Percentiles rank a stretch among this genome's conserved stretches.
These are phyloP conservation scores for Plecotus auritus DNA, from an alignment of 2,113 vertebrate species.

Conservation along the genomic window DNA sequence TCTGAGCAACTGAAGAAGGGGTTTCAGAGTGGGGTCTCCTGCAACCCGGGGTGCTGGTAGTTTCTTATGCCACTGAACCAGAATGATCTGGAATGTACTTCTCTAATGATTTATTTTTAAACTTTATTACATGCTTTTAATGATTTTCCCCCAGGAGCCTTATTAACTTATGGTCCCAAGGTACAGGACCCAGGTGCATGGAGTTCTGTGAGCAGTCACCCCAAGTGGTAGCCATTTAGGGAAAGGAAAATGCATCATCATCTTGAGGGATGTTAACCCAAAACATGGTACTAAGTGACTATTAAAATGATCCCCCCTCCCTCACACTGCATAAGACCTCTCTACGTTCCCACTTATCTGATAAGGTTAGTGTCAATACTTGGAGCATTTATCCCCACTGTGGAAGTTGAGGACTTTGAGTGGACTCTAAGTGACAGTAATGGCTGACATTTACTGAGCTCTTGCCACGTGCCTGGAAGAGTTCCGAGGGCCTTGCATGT, in stretches of 20 bases:
- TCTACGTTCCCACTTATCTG: neutral
- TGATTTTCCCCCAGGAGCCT: neutral
- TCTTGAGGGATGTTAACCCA: neutral
- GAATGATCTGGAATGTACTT: neutral
- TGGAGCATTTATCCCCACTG: neutral
- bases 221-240: neutral
- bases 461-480: neutral
- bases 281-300: neutral
- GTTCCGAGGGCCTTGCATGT: fast-evolving
- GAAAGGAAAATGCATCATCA: no score
- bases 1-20: neutral
- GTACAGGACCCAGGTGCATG: neutral
- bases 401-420: neutral
- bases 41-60: neutral
- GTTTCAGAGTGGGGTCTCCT: neutral
- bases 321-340: neutral
- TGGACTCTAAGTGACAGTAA: neutral
- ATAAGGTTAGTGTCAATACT: fast-evolving
- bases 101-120: neutral
- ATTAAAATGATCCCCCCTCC: neutral
- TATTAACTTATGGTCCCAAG: neutral
- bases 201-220: neutral
- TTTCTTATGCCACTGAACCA: neutral
- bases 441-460: neutral
- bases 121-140: neutral